Percentiles rank a stretch among this genome's conserved stretches.
These are phyloP conservation scores for Atopsyche davidsoni DNA, from an alignment of 1,140 invertebrate genomes.

Conservation along the genomic window DNA sequence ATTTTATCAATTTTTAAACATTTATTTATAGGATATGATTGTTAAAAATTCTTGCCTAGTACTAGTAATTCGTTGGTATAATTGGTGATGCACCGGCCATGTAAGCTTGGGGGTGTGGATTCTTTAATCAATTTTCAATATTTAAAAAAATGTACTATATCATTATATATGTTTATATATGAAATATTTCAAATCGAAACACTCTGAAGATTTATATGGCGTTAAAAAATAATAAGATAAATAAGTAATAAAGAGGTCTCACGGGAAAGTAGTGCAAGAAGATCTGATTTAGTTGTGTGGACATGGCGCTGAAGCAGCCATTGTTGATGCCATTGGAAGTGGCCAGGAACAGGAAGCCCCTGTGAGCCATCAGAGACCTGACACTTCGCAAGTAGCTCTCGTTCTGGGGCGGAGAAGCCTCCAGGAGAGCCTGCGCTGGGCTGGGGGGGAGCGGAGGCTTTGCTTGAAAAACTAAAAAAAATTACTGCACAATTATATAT, in stretches of 20 bases:
- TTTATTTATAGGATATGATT: too few species aligned
- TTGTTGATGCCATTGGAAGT: slow-evolving; percentile 25
- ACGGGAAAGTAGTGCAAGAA: slow-evolving; percentile 27
- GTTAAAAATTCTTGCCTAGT: too few species aligned
- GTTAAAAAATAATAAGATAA: neutral
- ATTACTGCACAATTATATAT: too few species aligned
- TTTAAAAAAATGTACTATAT: too few species aligned
- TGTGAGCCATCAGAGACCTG: slow-evolving; percentile 12
- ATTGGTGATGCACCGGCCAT: too few species aligned
- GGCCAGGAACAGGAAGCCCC: slow-evolving; percentile 16
- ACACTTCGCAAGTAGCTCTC: slow-evolving; percentile 15
- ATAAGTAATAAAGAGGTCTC: slow-evolving; percentile 7
- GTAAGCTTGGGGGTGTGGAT: too few species aligned
- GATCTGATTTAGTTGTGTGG: slow-evolving; percentile 23
- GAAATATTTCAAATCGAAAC: too few species aligned
- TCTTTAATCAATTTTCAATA: too few species aligned
- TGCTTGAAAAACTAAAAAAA: slow-evolving; percentile 51
- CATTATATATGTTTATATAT: too few species aligned
- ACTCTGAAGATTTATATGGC: too few species aligned
- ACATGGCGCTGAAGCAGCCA: slow-evolving; percentile 26
- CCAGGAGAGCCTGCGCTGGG: slow-evolving; percentile 31
- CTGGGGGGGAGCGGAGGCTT: slow-evolving; percentile 54
- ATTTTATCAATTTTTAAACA: too few species aligned
- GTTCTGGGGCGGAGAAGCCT: neutral
- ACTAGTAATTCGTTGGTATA: too few species aligned